These are phyloP conservation scores for Acrossocheilus fasciatus DNA, from an alignment of 2,797 vertebrate species.

Conservation along the genomic window DNA sequence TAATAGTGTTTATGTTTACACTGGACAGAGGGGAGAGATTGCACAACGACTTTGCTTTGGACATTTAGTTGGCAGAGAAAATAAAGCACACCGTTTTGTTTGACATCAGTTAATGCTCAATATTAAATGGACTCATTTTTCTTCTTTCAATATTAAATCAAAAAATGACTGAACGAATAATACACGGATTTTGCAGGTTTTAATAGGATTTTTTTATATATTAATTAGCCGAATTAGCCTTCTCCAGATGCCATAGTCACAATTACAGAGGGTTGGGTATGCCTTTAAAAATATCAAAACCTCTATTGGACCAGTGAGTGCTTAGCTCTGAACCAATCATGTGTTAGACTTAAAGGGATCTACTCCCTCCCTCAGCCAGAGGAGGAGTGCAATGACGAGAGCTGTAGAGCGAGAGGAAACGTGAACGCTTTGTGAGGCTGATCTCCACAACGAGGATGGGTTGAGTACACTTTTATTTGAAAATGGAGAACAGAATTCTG, in stretches of 20 bases:
- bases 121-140: too few species aligned
- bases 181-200: too few species aligned
- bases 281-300: conserved; percentile 6
- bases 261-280: background rate
- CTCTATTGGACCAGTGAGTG: conserved; percentile 38
- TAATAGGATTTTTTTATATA: too few species aligned
- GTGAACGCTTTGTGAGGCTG: conserved; percentile 1
- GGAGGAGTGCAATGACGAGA: conserved; percentile 27
- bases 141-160: too few species aligned
- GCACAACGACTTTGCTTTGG: too few species aligned
- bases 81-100: too few species aligned
- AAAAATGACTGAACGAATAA: too few species aligned
- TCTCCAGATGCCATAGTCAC: background rate
- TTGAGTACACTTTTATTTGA: background rate
- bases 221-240: too few species aligned
- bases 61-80: too few species aligned
- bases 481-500: background rate
- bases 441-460: background rate
- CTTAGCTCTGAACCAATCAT: background rate
- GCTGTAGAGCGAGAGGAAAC: conserved; percentile 13
- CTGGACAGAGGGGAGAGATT: too few species aligned
- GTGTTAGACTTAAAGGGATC: conserved; percentile 50
- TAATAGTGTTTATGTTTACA: too few species aligned
- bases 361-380: conserved; percentile 54
- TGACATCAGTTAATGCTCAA: too few species aligned